These are phyloP conservation scores for Lumbricus terrestris DNA, from an alignment of 2,888 invertebrate genomes.

Conservation along the genomic window DNA sequence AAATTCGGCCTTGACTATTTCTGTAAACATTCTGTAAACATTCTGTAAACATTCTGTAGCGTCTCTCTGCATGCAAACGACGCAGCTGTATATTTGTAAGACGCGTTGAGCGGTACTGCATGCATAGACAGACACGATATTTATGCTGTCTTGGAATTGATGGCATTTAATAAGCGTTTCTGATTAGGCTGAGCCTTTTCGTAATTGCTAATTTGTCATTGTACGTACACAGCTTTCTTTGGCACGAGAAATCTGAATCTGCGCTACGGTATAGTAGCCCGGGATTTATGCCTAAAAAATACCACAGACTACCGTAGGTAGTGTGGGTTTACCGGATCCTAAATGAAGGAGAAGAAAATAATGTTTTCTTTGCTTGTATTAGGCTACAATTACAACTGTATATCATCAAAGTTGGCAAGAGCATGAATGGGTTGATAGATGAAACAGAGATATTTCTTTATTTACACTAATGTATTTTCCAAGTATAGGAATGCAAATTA, in stretches of 20 bases:
- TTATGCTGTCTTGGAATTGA: not conserved
- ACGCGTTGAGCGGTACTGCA: not conserved
- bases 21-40: no score
- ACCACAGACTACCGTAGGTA: not conserved
- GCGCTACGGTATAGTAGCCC: not conserved
- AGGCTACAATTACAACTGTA: no score
- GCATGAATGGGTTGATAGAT: not conserved
- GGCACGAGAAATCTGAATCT: not conserved
- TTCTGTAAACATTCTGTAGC: no score
- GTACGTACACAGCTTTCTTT: not conserved
- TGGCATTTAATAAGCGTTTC: not conserved
- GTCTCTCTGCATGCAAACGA: no score
- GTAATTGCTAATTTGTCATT: not conserved
- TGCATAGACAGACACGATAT: no score
- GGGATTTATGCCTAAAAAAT: not conserved
- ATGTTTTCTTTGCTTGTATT: not conserved
- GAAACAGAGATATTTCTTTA: not conserved
- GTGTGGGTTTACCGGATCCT: not conserved
- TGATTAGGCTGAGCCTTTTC: not conserved
- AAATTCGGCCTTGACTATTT: not conserved
- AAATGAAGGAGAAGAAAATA: not conserved
- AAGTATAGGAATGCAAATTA: not conserved
- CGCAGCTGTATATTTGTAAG: not conserved
- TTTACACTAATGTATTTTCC: not conserved
- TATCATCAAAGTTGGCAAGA: not conserved